Evolutionary conservation across 1,140 invertebrate genomes (phyloP).

Genomic region (Lordiphosa clarofinis): DNA sequence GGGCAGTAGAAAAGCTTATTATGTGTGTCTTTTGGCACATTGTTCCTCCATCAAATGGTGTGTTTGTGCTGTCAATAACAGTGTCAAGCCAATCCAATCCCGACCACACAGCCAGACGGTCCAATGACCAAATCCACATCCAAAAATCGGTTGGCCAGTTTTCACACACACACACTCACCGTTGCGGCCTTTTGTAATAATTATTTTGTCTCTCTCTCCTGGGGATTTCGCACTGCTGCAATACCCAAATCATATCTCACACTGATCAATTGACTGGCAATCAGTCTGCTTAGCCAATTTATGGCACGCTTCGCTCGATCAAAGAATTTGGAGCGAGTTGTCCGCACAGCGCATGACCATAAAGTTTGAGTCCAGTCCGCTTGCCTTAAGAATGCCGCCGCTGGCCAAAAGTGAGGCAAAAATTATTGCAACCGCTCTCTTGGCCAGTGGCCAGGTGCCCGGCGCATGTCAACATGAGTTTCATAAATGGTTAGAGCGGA

Average conservation of each 20-base stretch:
- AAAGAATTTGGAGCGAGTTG: conserved; percentile 66
- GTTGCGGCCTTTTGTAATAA: too few species aligned
- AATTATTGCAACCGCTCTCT: conserved; percentile 57
- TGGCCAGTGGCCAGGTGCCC: conserved; percentile 41
- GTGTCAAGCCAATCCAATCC: too few species aligned
- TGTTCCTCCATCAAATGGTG: too few species aligned
- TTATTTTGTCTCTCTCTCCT: too few species aligned
- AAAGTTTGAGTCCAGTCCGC: conserved; percentile 25
- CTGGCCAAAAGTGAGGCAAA: conserved; percentile 59
- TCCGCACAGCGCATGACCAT: conserved; percentile 61
- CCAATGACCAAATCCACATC: too few species aligned
- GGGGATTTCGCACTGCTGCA: too few species aligned
- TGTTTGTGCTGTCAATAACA: too few species aligned
- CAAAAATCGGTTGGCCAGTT: too few species aligned
- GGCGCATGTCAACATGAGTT: conserved; percentile 76
- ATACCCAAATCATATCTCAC: conserved; percentile 46
- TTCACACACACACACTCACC: too few species aligned
- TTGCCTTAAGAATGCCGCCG: conserved; percentile 61
- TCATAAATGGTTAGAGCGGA: conserved; percentile 66
- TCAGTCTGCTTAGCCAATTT: conserved; percentile 75
- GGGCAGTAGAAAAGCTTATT: too few species aligned
- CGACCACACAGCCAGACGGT: too few species aligned
- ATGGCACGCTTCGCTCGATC: conserved; percentile 68
- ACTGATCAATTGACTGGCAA: conserved; percentile 28
- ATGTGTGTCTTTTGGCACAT: too few species aligned